phyloP scores from a whole-genome alignment of 2,797 vertebrate genomes.

The Chrosomus eos region DNA sequence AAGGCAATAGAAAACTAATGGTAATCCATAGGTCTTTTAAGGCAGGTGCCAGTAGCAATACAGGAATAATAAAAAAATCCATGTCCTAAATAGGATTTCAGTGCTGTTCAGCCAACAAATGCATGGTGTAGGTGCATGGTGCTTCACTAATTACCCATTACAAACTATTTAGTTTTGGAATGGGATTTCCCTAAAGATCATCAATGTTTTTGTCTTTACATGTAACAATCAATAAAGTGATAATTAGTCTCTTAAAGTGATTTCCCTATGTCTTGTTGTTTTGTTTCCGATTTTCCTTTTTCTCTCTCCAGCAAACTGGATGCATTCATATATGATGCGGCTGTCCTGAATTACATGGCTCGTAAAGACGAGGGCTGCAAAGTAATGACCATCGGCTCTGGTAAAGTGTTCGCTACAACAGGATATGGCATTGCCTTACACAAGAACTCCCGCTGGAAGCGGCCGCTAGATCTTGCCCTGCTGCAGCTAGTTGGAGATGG shows the following conservation, averaged over 20 bases:
- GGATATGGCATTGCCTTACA: constrained; percentile 91
- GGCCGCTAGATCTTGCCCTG: constrained; percentile 88
- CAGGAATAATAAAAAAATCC: background rate
- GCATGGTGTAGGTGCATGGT: background rate
- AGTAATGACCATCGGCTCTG: constrained; percentile 91
- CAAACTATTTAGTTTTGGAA: background rate
- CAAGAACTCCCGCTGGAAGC: constrained; percentile 92
- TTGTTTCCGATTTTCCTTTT: background rate
- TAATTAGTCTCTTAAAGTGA: constrained; percentile 8
- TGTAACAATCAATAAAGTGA: background rate
- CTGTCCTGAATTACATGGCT: constrained; percentile 93
- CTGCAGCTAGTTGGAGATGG: constrained; percentile 91
- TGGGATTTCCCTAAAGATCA: background rate
- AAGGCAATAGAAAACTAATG: background rate
- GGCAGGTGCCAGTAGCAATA: background rate
- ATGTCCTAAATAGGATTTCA: background rate
- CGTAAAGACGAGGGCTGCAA: constrained; percentile 92
- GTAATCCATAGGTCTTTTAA: background rate
- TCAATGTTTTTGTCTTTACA: background rate
- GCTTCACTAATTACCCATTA: background rate
- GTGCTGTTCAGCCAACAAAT: background rate
- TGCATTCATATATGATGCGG: constrained; percentile 92
- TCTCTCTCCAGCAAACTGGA: constrained; percentile 84
- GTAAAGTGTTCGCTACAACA: constrained; percentile 91
- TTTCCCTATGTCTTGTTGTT: constrained; percentile 14